Conservation (phyloP, 2,113 vertebrate genomes). For the Engystomops pustulosus region DNA sequence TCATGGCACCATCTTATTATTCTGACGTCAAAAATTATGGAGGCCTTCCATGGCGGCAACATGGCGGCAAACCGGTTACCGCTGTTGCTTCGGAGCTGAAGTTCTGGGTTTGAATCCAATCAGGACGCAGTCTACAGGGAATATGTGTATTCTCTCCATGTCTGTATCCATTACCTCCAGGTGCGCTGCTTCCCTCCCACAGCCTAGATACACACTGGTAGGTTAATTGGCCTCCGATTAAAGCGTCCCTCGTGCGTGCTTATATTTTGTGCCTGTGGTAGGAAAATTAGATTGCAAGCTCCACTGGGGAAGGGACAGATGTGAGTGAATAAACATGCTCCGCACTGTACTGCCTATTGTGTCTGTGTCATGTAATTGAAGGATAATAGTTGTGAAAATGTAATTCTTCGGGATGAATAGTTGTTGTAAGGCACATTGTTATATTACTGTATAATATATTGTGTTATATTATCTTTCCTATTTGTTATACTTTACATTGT, state of each 20-base stretch:
- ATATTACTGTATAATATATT: neutral
- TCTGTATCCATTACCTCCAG: neutral
- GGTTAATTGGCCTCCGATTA: slow-evolving; percentile 4
- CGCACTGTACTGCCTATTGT: neutral
- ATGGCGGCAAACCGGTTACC: neutral
- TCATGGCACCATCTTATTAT: neutral
- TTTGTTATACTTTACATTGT: neutral
- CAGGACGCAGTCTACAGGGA: neutral
- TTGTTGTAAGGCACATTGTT: no score
- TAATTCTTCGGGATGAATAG: neutral
- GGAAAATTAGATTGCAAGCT: slow-evolving; percentile 21
- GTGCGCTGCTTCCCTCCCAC: neutral
- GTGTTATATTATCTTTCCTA: neutral
- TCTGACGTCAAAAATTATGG: neutral
- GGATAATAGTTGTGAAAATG: neutral
- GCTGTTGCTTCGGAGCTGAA: neutral
- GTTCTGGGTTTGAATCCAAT: slow-evolving; percentile 1
- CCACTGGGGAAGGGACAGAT: slow-evolving; percentile 18
- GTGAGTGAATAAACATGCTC: slow-evolving; percentile 23
- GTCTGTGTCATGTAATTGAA: neutral
- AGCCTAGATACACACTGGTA: neutral
- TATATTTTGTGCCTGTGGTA: neutral
- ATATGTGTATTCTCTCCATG: neutral
- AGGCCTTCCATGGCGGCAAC: neutral
- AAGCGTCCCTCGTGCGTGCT: neutral